Evolutionary conservation across 2,113 vertebrate genomes (phyloP), one percentile per base, ranked within the genome.

Genomic region (Tringa solitaria): DNA sequence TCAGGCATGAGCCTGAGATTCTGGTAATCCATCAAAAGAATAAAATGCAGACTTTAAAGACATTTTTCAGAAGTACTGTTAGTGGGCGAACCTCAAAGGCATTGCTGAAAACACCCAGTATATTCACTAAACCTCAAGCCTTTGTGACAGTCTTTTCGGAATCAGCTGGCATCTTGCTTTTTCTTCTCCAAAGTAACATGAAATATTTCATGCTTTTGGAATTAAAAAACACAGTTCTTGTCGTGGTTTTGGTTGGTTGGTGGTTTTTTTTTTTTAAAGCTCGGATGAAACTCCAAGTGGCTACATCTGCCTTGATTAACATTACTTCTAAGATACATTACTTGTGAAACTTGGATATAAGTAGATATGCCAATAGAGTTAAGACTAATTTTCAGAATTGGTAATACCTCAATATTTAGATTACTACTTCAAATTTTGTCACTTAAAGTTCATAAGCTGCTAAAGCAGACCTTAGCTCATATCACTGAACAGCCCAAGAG

Each of bases 31-130:
- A 79, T 82, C 86, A 95, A 93, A 96, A 90, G 76, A 96, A 72
- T 73, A 80, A 86, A 73, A 94, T 60, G 65, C 68, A 93, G 76
- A 78, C 76, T 94, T 95, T 56, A 89, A 96, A 90, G 64, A 72
- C 48, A 57, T 78, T 92, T 96, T 97, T 94, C 68, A 90, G 39
- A 84, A 94, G 39, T 78, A 59, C 76, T 87, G 64, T 83, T 93
- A 74, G 80, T 84, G 93, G 79, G 76, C 37, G 35, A 90, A 89
- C 95, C 92, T 92, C 96, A 94, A 96, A 96, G 85, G 46, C 85
- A 93, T 77, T 85, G 46, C 82, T 94, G 79, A 88, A 74, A 93
- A 88, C n/a, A 80, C 56, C 39, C 90, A 74, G 27, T 67, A 48
- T 69, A 90, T 45, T 86, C 5, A 0, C 63, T 86, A 95, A 97